These are phyloP conservation scores for Phallusia fumigata DNA, from an alignment of 23 tunicate species.

Conservation along the genomic window DNA sequence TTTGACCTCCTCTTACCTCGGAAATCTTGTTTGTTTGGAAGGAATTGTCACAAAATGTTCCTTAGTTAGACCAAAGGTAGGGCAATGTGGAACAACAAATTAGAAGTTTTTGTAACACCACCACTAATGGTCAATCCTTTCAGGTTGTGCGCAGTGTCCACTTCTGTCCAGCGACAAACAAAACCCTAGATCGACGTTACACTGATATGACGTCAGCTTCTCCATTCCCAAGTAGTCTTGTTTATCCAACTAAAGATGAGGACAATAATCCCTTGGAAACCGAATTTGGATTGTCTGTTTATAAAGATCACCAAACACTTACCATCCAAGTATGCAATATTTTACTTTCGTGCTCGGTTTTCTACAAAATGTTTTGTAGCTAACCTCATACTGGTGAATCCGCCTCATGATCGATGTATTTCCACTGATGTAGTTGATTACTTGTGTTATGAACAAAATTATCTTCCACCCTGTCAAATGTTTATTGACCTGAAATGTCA, in stretches of 20 bases:
- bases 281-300: slow-evolving; percentile 93
- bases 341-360: no score
- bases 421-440: no score
- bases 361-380: no score
- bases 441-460: no score
- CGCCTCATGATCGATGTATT: no score
- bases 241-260: slow-evolving; percentile 97
- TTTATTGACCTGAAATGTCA: no score
- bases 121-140: no score
- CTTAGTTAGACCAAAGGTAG: slow-evolving; percentile 81
- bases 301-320: slow-evolving; percentile 94
- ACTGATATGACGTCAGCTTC: slow-evolving; percentile 86
- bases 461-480: no score
- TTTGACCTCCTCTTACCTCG: slow-evolving; percentile 63
- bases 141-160: slow-evolving; percentile 93
- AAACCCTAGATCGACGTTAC: slow-evolving; percentile 79
- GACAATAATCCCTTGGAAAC: slow-evolving; percentile 92
- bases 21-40: slow-evolving; percentile 88
- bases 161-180: slow-evolving; percentile 95
- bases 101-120: no score
- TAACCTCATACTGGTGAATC: no score
- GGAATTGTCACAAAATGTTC: slow-evolving; percentile 98
- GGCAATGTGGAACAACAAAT: not conserved
- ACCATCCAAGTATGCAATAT: slow-evolving; percentile 56
- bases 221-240: slow-evolving; percentile 63